Conservation (phyloP, 2,113 vertebrate genomes). For the Aleadryas rufinucha region DNA sequence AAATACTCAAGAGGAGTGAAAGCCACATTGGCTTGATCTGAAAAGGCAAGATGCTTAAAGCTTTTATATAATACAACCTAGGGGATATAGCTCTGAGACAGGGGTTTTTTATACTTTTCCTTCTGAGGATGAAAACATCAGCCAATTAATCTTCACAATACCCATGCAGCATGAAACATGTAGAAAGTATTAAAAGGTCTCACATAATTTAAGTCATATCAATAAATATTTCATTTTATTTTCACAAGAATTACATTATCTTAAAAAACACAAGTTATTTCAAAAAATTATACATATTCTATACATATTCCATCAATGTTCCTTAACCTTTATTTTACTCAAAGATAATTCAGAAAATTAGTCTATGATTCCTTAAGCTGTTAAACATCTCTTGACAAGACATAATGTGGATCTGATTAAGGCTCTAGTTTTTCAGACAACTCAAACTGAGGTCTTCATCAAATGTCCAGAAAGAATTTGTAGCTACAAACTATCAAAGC, state of each 20-base stretch:
- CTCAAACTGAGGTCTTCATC: background rate
- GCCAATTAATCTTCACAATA: background rate
- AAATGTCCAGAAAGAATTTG: background rate
- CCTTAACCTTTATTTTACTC: background rate
- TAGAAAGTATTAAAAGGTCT: background rate
- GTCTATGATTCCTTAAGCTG: background rate
- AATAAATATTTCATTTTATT: background rate
- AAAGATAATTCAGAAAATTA: background rate
- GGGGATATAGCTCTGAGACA: background rate
- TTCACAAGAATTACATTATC: background rate
- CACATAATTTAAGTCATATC: background rate
- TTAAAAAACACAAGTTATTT: background rate
- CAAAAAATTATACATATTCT: background rate
- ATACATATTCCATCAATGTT: background rate
- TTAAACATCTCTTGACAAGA: background rate
- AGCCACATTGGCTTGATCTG: background rate
- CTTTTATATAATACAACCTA: background rate
- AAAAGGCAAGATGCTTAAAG: background rate
- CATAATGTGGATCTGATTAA: background rate
- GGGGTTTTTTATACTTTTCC: rapidly evolving
- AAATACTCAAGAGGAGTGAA: background rate
- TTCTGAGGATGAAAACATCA: background rate
- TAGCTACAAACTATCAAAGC: background rate
- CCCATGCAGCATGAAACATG: background rate
- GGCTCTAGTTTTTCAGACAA: background rate